Evolutionary conservation across 2,797 vertebrate genomes (phyloP), one percentile per base, ranked within the genome.

Genomic region (Hippocampus kuda): DNA sequence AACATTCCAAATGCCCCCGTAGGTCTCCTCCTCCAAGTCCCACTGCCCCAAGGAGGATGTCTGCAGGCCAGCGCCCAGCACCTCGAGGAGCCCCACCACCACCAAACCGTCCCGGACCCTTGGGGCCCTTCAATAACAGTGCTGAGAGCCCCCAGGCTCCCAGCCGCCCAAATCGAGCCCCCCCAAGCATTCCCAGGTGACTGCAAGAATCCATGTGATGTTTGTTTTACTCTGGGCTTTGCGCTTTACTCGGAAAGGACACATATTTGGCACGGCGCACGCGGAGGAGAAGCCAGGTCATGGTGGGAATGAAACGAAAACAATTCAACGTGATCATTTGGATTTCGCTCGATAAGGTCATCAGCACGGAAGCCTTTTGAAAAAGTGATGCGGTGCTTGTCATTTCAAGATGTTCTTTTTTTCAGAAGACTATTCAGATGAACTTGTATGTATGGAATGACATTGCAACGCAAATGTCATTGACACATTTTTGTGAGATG

Each of bases 121-220:
- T 95, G 67, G 93, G 94, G 27, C 93, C 93, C 0, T 92, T 96
- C 70, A 92, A 90, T 72, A 92, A 91, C 78, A 92, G 78, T 49
- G 94, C 94, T 48, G 85, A 91, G 22, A 91, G 92, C 91, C 85
- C 95, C 82, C 83, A 97, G 82, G 91, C 96, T 46, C 95, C 96
- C 77, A 95, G 92, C 7, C 91, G 96, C 66, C 96, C 96, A 5
- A 98, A 93, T 20, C 86, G 95, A 79, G 94, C 94, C 27, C 95
- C 95, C 56, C 96, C 96, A 71, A 95, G 92, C 22, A 91, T 98
- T 73, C 96, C 96, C 66, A 98, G 95, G 96, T 98, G 91, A 94
- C 91, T 1, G 5, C 30, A 62, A 12, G 48, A 48, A 27, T 69
- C 44, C 18, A 4, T 57, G 18, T 10, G 59, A 38, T 30, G 26